Percentiles rank a stretch among this genome's conserved stretches.
These are phyloP conservation scores for Serripes groenlandicus DNA, from an alignment of 2,888 invertebrate genomes.

Conservation along the genomic window DNA sequence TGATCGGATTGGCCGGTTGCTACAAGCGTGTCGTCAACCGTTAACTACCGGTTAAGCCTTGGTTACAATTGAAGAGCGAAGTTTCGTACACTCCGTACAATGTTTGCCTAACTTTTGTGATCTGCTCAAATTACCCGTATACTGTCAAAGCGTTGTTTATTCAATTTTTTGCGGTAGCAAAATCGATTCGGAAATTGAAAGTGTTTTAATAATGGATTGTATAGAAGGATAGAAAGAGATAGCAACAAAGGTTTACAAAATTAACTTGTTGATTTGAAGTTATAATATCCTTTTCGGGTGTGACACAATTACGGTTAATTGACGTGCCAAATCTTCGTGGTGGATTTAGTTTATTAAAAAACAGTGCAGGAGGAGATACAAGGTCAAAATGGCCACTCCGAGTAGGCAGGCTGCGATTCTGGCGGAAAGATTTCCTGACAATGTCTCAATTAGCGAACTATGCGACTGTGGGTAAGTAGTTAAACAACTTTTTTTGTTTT, in stretches of 20 bases:
- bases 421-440: slow-evolving; percentile 79
- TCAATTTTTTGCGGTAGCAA: slow-evolving; percentile 8
- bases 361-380: not conserved
- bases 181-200: slow-evolving; percentile 14
- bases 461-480: slow-evolving; percentile 81
- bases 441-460: slow-evolving; percentile 79
- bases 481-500: not conserved
- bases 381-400: slow-evolving; percentile 51
- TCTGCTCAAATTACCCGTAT: slow-evolving; percentile 51
- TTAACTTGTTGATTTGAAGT: not conserved
- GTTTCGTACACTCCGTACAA: slow-evolving; percentile 48
- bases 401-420: slow-evolving; percentile 68
- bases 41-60: slow-evolving; percentile 60
- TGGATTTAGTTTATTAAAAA: not conserved
- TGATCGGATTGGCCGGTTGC: slow-evolving; percentile 76
- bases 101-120: slow-evolving; percentile 58
- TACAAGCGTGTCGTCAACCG: slow-evolving; percentile 60
- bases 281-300: not conserved
- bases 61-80: slow-evolving; percentile 61
- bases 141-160: slow-evolving; percentile 41
- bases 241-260: not conserved
- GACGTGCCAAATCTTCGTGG: not conserved
- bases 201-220: slow-evolving; percentile 4
- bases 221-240: not conserved
- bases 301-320: not conserved